A percentile compares a stretch with the other conserved stretches of the same genome.
Conservation (phyloP, 2,888 invertebrate species). For the Heliconius sara region DNA sequence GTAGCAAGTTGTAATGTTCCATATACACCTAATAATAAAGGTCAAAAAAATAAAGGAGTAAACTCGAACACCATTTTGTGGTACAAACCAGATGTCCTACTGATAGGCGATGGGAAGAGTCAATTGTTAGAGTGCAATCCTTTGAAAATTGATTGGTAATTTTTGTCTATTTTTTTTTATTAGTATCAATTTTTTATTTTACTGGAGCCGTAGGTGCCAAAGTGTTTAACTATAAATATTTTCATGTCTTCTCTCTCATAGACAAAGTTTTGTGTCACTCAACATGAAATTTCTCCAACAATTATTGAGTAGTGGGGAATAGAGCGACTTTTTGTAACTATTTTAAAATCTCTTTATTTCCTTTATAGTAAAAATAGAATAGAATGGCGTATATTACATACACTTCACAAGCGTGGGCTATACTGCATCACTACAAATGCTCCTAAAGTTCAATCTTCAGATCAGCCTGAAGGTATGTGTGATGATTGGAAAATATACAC, state of each 20-base stretch:
- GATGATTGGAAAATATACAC: constrained; percentile 82
- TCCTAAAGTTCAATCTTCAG: constrained; percentile 57
- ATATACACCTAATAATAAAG: constrained; percentile 53
- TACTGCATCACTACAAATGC: constrained; percentile 84
- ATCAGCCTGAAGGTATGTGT: constrained; percentile 9
- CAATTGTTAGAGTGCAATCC: constrained; percentile 87
- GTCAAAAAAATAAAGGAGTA: constrained; percentile 54
- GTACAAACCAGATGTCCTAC: constrained; percentile 82
- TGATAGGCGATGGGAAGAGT: constrained; percentile 84
- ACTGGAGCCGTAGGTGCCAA: too few relatives aligned
- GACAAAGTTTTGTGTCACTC: not conserved
- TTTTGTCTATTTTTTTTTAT: not conserved
- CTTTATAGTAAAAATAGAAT: constrained; percentile 67
- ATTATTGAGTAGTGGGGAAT: too few relatives aligned
- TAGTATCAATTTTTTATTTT: not conserved
- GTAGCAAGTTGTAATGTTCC: constrained; percentile 60
- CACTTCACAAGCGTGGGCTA: constrained; percentile 83
- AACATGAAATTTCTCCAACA: too few relatives aligned
- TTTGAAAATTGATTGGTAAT: constrained; percentile 67
- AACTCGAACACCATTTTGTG: constrained; percentile 84
- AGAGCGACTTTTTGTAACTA: not conserved
- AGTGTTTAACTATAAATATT: not conserved
- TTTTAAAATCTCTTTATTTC: not conserved
- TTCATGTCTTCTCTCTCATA: not conserved
- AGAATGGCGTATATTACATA: constrained; percentile 67